Evolutionary conservation across 2,113 vertebrate genomes (phyloP).

Genomic region (Daboia siamensis): DNA sequence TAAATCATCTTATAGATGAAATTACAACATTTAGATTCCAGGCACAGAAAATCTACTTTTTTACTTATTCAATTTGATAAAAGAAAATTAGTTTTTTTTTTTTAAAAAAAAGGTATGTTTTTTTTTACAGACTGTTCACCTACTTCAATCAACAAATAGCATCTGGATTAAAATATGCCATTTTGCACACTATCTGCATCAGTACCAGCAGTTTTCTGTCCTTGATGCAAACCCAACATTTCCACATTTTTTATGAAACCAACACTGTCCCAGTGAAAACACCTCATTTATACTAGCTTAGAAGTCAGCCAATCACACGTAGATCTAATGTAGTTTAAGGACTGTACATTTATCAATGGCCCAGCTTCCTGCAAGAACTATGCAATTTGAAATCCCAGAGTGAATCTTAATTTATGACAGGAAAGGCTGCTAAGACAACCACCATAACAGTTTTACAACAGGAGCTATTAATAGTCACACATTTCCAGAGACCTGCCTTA

Average conservation of each 20-base stretch:
- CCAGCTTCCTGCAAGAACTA: background rate
- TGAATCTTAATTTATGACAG: background rate
- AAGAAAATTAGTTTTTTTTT: background rate
- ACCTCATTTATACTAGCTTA: background rate
- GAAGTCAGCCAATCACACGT: background rate
- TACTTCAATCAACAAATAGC: background rate
- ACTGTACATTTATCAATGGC: background rate
- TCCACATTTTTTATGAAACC: background rate
- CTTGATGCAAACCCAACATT: background rate
- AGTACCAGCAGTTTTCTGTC: background rate
- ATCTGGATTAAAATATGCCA: background rate
- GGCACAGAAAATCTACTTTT: background rate
- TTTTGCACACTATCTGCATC: background rate
- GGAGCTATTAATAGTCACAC: background rate
- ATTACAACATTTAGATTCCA: background rate
- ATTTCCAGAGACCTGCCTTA: constrained; percentile 20
- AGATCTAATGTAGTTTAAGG: background rate
- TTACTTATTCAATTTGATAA: background rate
- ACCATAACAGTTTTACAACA: background rate
- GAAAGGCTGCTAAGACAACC: background rate
- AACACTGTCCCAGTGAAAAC: background rate
- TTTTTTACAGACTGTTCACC: background rate
- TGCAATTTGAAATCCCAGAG: background rate
- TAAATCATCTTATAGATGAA: background rate
- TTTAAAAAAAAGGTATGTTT: background rate